Conservation (phyloP, 2,113 vertebrate genomes). For the Canis aureus region DNA sequence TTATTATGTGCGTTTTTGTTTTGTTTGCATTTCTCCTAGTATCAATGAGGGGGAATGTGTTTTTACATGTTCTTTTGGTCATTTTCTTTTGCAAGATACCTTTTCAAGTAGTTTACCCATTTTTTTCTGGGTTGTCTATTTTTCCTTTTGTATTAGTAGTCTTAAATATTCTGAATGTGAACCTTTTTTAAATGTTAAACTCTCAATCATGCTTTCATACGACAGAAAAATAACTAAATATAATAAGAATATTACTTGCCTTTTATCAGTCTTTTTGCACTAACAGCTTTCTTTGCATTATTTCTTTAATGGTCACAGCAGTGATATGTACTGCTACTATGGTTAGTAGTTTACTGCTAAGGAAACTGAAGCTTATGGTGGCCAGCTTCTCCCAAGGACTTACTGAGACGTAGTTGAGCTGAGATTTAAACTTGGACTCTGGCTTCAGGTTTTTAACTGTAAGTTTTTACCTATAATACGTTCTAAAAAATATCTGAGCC, state of each 20-base stretch:
- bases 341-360: neutral
- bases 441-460: neutral
- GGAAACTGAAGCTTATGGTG: neutral
- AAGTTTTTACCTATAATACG: neutral
- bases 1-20: neutral
- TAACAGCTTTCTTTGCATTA: neutral
- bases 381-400: neutral
- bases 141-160: neutral
- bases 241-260: neutral
- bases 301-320: neutral
- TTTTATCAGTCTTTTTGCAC: neutral
- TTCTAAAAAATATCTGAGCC: constrained; percentile 1
- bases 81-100: neutral
- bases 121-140: neutral
- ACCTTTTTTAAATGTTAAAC: neutral
- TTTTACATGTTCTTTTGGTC: neutral
- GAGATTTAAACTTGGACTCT: neutral
- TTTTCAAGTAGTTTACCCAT: neutral
- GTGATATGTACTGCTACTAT: neutral
- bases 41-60: neutral
- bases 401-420: neutral
- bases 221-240: neutral
- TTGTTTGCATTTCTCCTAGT: constrained; percentile 24
- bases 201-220: neutral
- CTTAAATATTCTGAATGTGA: neutral